phyloP scores from a whole-genome alignment of 2,888 invertebrate species.

The Smittia sp. region DNA sequence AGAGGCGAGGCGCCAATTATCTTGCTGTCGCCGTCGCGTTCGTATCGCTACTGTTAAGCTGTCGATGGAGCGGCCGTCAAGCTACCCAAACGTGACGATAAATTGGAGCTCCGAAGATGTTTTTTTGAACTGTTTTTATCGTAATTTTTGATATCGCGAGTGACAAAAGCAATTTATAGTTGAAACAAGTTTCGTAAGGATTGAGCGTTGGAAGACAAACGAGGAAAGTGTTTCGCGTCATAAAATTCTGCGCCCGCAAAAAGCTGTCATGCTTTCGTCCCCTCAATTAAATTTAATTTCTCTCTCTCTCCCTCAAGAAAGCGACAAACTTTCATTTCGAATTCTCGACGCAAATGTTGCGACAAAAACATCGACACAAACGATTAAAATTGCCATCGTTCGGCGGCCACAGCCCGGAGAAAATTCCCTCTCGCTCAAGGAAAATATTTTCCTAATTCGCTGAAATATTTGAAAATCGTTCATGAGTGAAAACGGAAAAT shows the following conservation, averaged over 20 bases:
- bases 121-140: neutral
- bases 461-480: neutral
- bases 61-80: neutral
- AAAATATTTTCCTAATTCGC: neutral
- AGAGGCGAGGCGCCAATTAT: conserved; percentile 6
- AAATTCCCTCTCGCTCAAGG: neutral
- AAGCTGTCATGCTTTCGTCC: too few species aligned
- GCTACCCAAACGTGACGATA: conserved; percentile 16
- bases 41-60: neutral
- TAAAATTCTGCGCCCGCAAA: too few species aligned
- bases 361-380: neutral
- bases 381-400: conserved; percentile 2
- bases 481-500: conserved; percentile 5
- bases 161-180: neutral
- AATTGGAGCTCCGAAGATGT: neutral
- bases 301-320: too few species aligned
- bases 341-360: conserved; percentile 3
- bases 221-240: too few species aligned
- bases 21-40: neutral
- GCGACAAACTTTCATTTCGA: neutral
- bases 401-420: neutral
- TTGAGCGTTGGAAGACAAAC: too few species aligned
- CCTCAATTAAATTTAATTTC: too few species aligned
- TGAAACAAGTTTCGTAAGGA: neutral
- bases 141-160: neutral